Evolutionary conservation across 2,888 invertebrate genomes (phyloP).

Genomic region (Tanypteryx hageni): DNA sequence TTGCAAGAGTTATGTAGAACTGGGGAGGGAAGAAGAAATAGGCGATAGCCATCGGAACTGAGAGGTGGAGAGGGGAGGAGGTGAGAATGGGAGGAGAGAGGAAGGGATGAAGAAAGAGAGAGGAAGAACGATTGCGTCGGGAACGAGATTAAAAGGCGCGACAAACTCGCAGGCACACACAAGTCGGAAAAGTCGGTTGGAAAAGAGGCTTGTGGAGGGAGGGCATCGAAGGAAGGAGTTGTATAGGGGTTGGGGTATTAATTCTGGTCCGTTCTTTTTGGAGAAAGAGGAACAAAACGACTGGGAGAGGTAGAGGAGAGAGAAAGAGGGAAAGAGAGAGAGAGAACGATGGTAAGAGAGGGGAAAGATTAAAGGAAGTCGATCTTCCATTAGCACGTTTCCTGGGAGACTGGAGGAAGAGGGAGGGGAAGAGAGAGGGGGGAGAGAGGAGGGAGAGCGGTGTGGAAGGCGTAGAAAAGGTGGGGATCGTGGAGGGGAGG

Average conservation of each 20-base stretch:
- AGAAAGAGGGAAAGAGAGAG: not conserved
- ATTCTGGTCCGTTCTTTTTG: constrained; percentile 4
- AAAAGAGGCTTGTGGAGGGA: too few species aligned
- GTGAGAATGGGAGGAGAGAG: not conserved
- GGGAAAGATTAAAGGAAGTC: constrained; percentile 50
- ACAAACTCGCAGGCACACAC: not conserved
- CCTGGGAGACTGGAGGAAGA: constrained; percentile 10
- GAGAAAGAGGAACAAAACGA: constrained; percentile 36
- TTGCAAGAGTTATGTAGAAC: not conserved
- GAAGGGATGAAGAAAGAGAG: not conserved
- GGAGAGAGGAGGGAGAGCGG: not conserved
- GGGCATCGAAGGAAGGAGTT: not conserved
- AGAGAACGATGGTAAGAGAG: not conserved
- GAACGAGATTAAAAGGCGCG: constrained; percentile 56
- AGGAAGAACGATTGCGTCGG: constrained; percentile 31
- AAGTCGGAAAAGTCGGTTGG: not conserved
- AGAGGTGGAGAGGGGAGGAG: constrained; percentile 1
- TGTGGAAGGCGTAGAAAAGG: constrained; percentile 42
- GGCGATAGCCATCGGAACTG: not conserved
- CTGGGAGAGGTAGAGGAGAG: not conserved
- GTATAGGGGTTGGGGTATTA: constrained; percentile 43
- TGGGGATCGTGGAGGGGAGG: not conserved
- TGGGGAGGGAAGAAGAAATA: not conserved
- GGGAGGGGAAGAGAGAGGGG: not conserved
- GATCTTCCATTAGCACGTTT: constrained; percentile 63